Evolutionary conservation across 1,140 invertebrate species (phyloP).

Genomic region (Myzus persicae): DNA sequence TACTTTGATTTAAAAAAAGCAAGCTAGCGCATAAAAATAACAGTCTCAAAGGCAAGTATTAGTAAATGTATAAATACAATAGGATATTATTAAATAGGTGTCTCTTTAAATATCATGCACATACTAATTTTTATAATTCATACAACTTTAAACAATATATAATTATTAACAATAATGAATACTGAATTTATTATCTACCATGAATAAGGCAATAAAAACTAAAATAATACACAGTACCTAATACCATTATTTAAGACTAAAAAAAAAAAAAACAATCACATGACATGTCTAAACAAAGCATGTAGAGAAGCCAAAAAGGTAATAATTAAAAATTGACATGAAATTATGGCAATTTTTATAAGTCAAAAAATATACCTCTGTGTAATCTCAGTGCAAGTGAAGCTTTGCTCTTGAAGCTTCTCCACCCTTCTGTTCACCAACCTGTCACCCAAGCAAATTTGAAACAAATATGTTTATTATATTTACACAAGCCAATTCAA

Average conservation of each 20-base stretch:
- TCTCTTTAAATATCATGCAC: background rate
- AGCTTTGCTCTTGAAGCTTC: conserved; percentile 74
- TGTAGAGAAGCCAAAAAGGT: background rate
- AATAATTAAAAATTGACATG: background rate
- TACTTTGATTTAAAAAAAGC: background rate
- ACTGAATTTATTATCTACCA: background rate
- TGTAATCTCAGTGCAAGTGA: conserved; percentile 74
- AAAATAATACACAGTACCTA: background rate
- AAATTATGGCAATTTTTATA: background rate
- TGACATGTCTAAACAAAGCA: background rate
- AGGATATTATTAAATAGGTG: background rate
- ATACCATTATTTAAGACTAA: background rate
- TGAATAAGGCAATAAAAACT: background rate
- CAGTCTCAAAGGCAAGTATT: background rate
- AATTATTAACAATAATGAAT: background rate
- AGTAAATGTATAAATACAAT: background rate
- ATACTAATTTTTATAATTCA: background rate
- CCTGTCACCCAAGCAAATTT: conserved; percentile 64
- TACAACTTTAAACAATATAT: background rate
- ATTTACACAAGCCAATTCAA: conserved; percentile 4
- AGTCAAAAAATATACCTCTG: conserved; percentile 68
- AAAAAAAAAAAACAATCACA: background rate
- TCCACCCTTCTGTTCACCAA: conserved; percentile 75
- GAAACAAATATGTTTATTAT: conserved; percentile 21
- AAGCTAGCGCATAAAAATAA: background rate